Evolutionary conservation across 2,888 invertebrate genomes (phyloP).

Genomic region (Andrena flavipes): DNA sequence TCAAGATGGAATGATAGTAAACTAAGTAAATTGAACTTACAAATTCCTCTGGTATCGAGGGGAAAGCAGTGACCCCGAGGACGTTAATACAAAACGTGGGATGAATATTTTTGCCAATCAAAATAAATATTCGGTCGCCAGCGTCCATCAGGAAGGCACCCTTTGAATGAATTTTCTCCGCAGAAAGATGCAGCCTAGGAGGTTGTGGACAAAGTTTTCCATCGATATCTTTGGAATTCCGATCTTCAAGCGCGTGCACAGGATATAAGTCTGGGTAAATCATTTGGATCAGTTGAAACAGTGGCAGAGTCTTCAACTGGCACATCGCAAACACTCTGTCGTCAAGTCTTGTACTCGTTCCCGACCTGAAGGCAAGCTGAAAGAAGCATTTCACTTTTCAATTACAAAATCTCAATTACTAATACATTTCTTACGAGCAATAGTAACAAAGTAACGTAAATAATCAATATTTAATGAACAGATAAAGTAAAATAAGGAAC

Average conservation of each 20-base stretch:
- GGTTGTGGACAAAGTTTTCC: slow-evolving; percentile 87
- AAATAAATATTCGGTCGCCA: slow-evolving; percentile 92
- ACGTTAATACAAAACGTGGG: slow-evolving; percentile 91
- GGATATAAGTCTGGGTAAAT: slow-evolving; percentile 97
- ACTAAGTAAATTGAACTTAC: slow-evolving; percentile 77
- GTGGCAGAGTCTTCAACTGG: slow-evolving; percentile 95
- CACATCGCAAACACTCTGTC: slow-evolving; percentile 97
- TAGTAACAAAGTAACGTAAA: not conserved
- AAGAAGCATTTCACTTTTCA: not conserved
- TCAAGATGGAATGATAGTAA: too few relatives aligned
- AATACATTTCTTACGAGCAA: not conserved
- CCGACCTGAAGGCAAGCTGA: slow-evolving; percentile 95
- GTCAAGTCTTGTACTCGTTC: slow-evolving; percentile 95
- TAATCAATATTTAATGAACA: not conserved
- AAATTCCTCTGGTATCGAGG: slow-evolving; percentile 90
- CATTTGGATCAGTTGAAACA: slow-evolving; percentile 91
- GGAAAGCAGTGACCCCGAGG: slow-evolving; percentile 91
- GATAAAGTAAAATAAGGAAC: not conserved
- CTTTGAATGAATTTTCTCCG: slow-evolving; percentile 92
- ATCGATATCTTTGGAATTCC: slow-evolving; percentile 84
- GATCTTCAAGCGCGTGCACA: slow-evolving; percentile 90
- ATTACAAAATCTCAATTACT: slow-evolving; percentile 1
- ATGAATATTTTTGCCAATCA: slow-evolving; percentile 93
- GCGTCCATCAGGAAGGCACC: slow-evolving; percentile 97
- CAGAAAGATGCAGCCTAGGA: slow-evolving; percentile 93